Evolutionary conservation across 2,113 vertebrate genomes (phyloP).

Genomic region (Neodontobutis hainanensis): DNA sequence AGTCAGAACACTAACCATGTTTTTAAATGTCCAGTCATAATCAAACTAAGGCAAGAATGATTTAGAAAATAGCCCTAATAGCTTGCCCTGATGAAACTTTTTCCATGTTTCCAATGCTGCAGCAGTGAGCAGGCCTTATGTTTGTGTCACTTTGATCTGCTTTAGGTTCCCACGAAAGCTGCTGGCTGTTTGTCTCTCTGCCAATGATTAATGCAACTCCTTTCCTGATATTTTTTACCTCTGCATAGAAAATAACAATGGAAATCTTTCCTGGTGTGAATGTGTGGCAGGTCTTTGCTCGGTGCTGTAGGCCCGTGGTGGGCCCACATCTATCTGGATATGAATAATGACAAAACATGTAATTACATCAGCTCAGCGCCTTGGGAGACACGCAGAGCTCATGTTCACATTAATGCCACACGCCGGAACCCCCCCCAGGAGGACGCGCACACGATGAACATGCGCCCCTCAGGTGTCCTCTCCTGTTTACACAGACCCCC

Average conservation of each 20-base stretch:
- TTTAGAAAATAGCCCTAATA: too few species aligned
- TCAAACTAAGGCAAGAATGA: too few species aligned
- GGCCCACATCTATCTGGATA: constrained; percentile 2
- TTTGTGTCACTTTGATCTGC: not conserved
- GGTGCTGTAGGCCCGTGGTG: not conserved
- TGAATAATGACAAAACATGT: constrained; percentile 21
- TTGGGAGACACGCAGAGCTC: not conserved
- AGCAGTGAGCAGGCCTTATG: too few species aligned
- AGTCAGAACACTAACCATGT: too few species aligned
- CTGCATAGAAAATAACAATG: not conserved
- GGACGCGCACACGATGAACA: not conserved
- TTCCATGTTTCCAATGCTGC: not conserved
- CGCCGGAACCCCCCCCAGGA: not conserved
- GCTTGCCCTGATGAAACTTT: not conserved
- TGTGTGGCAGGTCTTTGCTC: not conserved
- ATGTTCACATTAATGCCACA: constrained; percentile 5
- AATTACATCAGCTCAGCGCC: constrained; percentile 14
- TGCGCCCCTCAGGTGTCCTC: constrained; percentile 2
- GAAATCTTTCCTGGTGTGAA: not conserved
- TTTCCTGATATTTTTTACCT: not conserved
- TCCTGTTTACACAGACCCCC: constrained; percentile 5
- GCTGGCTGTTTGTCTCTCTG: not conserved
- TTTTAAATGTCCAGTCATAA: too few species aligned
- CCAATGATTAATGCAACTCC: constrained; percentile 5
- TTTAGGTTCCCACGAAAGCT: not conserved